Evolutionary conservation across 2,888 invertebrate species (phyloP).

Genomic region (Lasioglossum oenotherae): DNA sequence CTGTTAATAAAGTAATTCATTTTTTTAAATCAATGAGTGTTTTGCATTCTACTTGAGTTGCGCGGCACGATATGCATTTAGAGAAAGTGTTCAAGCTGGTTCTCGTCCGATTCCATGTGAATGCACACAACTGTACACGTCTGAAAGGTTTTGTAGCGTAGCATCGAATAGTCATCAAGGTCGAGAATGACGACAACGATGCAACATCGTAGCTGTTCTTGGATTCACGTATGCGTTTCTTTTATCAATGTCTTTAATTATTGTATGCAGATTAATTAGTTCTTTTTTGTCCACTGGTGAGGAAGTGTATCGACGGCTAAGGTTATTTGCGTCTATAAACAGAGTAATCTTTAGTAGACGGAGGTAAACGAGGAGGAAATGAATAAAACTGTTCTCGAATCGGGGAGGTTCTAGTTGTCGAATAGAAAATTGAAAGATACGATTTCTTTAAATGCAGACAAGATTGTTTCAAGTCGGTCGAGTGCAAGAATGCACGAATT

Average conservation of each 20-base stretch:
- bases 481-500: not conserved
- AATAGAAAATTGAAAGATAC: not conserved
- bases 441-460: not conserved
- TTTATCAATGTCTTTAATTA: not conserved
- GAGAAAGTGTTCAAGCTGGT: not conserved
- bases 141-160: not conserved
- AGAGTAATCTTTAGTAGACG: too few species aligned
- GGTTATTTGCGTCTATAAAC: not conserved
- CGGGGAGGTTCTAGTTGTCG: not conserved
- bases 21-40: not conserved
- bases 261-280: not conserved
- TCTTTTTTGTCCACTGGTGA: not conserved
- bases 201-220: not conserved
- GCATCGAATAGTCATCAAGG: conserved; percentile 22
- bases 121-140: not conserved
- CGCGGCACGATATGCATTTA: not conserved
- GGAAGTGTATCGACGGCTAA: not conserved
- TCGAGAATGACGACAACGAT: not conserved
- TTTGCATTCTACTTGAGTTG: not conserved
- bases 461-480: not conserved
- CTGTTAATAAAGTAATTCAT: not conserved
- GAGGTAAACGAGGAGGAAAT: not conserved
- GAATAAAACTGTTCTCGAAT: not conserved
- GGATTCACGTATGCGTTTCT: not conserved
- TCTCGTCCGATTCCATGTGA: not conserved